Percentiles rank a stretch among this genome's conserved stretches.
These are phyloP conservation scores for Lepisosteus oculatus DNA, from an alignment of 2,113 vertebrate genomes.

Conservation along the genomic window DNA sequence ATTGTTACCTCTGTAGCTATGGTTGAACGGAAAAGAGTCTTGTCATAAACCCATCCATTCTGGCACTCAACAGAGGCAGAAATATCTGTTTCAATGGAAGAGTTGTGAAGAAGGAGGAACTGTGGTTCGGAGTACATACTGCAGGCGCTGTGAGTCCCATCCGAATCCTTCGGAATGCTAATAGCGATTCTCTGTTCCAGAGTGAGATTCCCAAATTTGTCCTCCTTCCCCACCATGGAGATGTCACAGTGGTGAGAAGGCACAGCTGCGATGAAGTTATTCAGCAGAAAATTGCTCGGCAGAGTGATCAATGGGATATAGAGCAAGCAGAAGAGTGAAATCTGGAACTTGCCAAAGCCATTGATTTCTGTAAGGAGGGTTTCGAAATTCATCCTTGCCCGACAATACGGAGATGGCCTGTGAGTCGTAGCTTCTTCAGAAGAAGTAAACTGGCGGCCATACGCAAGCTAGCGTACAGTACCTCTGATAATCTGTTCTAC, in stretches of 20 bases:
- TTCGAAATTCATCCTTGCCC: slow-evolving; percentile 72
- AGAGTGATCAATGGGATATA: slow-evolving; percentile 70
- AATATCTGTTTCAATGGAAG: slow-evolving; percentile 41
- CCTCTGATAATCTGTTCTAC: no score
- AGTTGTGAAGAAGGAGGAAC: slow-evolving; percentile 66
- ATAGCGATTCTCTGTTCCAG: slow-evolving; percentile 51
- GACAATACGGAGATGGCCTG: background rate
- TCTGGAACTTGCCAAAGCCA: slow-evolving; percentile 77
- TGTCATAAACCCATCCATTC: slow-evolving; percentile 79
- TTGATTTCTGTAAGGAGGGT: slow-evolving; percentile 65
- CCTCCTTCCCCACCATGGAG: slow-evolving; percentile 46
- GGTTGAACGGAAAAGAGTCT: slow-evolving; percentile 73
- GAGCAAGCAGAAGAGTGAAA: slow-evolving; percentile 50
- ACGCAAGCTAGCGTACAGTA: background rate
- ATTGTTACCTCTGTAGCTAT: slow-evolving; percentile 76
- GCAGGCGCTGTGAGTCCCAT: slow-evolving; percentile 73
- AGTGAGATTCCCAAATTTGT: slow-evolving; percentile 65
- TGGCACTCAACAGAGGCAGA: slow-evolving; percentile 56
- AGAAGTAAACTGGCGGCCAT: background rate
- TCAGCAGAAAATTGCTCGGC: slow-evolving; percentile 82
- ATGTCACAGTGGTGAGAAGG: slow-evolving; percentile 76
- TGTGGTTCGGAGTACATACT: slow-evolving; percentile 68
- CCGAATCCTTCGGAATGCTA: slow-evolving; percentile 58
- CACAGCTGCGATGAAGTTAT: slow-evolving; percentile 75
- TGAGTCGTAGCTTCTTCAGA: background rate